Evolutionary conservation across 2,797 vertebrate species (phyloP).

Genomic region (Cyprinella venusta): DNA sequence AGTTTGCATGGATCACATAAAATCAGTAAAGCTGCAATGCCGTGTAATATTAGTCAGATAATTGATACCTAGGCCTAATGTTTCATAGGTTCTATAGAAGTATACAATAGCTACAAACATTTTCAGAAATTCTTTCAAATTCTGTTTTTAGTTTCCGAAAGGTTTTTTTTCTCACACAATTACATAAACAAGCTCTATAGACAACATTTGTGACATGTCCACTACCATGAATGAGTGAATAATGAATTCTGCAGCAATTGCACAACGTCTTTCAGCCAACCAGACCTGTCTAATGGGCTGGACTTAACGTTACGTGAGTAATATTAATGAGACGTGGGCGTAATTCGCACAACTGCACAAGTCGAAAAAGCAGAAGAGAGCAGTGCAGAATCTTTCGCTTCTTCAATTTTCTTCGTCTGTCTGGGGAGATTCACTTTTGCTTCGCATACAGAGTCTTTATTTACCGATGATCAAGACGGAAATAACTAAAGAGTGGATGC

Average conservation of each 20-base stretch:
- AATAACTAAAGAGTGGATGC: background rate
- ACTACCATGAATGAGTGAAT: too few species aligned
- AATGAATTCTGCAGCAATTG: rapidly evolving
- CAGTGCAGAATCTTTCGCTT: background rate
- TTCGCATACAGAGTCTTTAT: background rate
- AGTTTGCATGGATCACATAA: background rate
- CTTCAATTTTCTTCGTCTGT: background rate
- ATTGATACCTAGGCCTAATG: background rate
- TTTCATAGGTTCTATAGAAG: background rate
- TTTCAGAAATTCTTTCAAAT: background rate
- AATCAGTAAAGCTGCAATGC: background rate
- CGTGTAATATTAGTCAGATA: background rate
- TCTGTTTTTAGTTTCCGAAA: background rate
- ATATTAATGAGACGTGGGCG: conserved; percentile 11
- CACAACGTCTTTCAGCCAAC: background rate
- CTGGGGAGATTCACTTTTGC: background rate
- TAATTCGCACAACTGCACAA: background rate
- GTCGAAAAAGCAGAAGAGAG: background rate
- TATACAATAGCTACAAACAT: background rate
- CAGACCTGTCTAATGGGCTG: background rate
- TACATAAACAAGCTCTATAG: background rate
- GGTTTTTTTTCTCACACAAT: background rate
- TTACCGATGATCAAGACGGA: too few species aligned
- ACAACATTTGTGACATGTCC: too few species aligned
- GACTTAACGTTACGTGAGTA: background rate